A percentile compares a stretch with the other conserved stretches of the same genome.
Conservation (phyloP, 2,797 vertebrate species). For the Alcedo quadribrachys region DNA sequence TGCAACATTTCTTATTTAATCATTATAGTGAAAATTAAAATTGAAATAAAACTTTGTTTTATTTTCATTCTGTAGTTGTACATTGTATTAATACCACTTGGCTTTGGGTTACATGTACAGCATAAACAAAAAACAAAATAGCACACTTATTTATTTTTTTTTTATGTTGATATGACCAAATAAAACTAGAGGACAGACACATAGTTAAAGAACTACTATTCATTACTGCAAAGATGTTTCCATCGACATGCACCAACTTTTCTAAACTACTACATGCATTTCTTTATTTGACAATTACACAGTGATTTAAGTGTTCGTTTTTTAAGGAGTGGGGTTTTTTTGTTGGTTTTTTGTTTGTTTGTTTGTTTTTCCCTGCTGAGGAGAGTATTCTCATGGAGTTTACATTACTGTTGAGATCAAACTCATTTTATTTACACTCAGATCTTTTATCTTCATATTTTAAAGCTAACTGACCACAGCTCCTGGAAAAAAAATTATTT, state of each 20-base stretch:
- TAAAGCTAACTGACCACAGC: background rate
- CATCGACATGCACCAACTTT: background rate
- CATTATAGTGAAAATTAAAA: background rate
- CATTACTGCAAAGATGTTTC: background rate
- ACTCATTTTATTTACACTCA: background rate
- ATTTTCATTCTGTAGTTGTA: background rate
- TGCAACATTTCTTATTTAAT: background rate
- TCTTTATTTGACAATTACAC: background rate
- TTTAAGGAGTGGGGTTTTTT: background rate
- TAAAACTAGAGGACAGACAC: background rate
- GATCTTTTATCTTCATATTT: background rate
- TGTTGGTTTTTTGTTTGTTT: too few species aligned
- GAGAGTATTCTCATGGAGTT: background rate
- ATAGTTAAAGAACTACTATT: background rate
- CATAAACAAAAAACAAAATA: fast-evolving
- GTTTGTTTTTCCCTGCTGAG: too few species aligned
- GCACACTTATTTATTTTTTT: fast-evolving
- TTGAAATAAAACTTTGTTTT: background rate
- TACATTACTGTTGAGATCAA: background rate
- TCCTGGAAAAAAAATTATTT: background rate
- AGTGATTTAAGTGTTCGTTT: background rate
- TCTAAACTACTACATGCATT: background rate
- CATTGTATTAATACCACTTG: background rate
- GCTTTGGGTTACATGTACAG: background rate
- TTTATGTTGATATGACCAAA: background rate